Base-by-base conservation (phyloP, 1,140 invertebrate species). In the Brachionus calyciflorus region DNA sequence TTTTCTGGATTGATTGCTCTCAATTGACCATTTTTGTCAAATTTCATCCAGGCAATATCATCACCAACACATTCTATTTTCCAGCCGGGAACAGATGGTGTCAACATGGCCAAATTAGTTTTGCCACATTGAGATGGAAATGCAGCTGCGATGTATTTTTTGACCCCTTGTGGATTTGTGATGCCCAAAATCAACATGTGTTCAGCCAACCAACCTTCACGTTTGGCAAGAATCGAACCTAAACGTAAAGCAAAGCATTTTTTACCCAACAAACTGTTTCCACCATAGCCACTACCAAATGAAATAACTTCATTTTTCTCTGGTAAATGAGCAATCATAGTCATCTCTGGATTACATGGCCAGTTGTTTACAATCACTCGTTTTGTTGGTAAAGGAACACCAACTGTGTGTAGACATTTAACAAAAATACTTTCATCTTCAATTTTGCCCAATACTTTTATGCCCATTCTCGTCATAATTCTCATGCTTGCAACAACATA, bases 91-190 rank as follows among this genome's bases (percentile, higher is more conserved):
- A 99, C n/a, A n/a, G n/a, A n/a, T n/a, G n/a, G n/a, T n/a, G n/a
- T n/a, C n/a, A n/a, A n/a, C 96, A 99, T 99, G 4, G 96, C 96
- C 51, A 99, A 85, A 85, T 99, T 99, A 5, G 96, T 99, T 85
- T 99, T 99, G 9, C 96, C 96, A 82, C 96, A 99, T 48, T 96
- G 96, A 51, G 93, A 96, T 0, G 96, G 96, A 82, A 99, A 99
- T 3, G 96, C 96, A 0, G 96, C 96, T 0, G 92, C 94, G 76
- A 99, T 91, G 84, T 98, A 99, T 78, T 83, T 84, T 84, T 98
- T 96, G 57, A 89, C 88, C 12, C 94, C 94, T 81, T n/a, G n/a
- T n/a, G n/a, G n/a, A n/a, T n/a, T n/a, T n/a, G n/a, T n/a, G n/a
- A n/a, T n/a, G n/a, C n/a, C n/a, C n/a, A n/a, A n/a, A n/a, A n/a